Base-by-base conservation (phyloP, 2,888 invertebrate genomes). In the Heliconius sara region DNA sequence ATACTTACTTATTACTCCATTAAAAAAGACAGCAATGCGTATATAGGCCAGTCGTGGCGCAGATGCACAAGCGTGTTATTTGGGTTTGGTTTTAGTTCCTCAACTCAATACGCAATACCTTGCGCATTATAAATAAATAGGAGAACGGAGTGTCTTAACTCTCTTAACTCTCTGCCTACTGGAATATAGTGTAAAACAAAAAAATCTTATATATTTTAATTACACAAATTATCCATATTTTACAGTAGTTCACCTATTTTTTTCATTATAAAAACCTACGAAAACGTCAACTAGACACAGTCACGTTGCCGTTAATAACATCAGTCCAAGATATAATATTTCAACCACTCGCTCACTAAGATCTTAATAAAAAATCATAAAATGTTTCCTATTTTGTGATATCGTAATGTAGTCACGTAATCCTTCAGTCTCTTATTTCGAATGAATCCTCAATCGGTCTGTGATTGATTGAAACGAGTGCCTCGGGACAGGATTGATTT, bases 391-490 rank as follows among this genome's bases (percentile, higher is more conserved):
- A 87, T 89, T 88, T 86, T 87, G 83, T 86, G 84, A 88, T 88
- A 89, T 88, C 87, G 89, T 90, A 91, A 90, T 89, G 86, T 89
- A 90, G 91, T 93, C 91, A 90, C 92, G 93, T 93, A 93, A 92
- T 91, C 91, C 91, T 91, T 87, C 89, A 89, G 90, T 91, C 89
- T 91, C 89, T 90, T 92, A 91, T 91, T 91, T 87, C 88, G 88
- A 93, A 90, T 91, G 93, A 93, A 93, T 91, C 92, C 92, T 92
- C 93, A 93, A 93, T 91, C 88, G 90, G 88, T 89, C 90, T 88
- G 88, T 92, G 93, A 94, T 94, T 94, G 94, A 95, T 94, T 91
- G 93, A 90, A 92, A 90, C 90, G 91, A 89, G 88, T 88, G 88
- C 88, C 87, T 82, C 85, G 86, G 85, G 88, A 86, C 89, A 84